These are phyloP conservation scores for Paralvinella palmiformis DNA, from an alignment of 1,140 invertebrate species.

Conservation along the genomic window DNA sequence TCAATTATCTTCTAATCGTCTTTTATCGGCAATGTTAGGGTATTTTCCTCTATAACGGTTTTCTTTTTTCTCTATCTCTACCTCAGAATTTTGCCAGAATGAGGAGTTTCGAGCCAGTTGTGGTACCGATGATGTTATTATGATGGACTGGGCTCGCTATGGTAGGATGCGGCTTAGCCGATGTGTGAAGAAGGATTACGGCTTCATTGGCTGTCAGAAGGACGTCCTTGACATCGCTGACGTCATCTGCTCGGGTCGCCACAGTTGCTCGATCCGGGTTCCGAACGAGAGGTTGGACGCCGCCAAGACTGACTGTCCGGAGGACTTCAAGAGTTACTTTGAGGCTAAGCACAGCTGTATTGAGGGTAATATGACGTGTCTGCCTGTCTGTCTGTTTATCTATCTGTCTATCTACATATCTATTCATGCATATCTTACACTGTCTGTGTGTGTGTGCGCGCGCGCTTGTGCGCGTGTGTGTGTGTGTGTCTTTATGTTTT, in stretches of 20 bases:
- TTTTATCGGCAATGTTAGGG: too few species aligned
- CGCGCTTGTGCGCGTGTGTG: not conserved
- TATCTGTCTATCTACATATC: not conserved
- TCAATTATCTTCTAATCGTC: too few species aligned
- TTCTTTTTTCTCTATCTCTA: too few species aligned
- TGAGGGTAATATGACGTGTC: not conserved
- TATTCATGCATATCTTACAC: not conserved
- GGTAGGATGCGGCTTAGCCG: conserved; percentile 1
- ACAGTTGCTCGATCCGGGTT: conserved; percentile 8
- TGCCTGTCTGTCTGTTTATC: not conserved
- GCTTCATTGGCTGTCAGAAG: conserved; percentile 11
- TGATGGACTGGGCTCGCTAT: conserved; percentile 6
- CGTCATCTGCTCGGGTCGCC: conserved; percentile 7
- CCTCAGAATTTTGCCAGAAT: conserved; percentile 4
- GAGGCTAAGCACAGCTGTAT: conserved; percentile 10
- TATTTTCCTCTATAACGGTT: too few species aligned
- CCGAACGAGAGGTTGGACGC: conserved; percentile 6
- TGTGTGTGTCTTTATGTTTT: not conserved
- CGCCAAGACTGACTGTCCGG: not conserved
- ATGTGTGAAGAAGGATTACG: conserved; percentile 14
- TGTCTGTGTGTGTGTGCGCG: not conserved
- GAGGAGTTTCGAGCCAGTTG: conserved; percentile 6
- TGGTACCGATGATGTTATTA: not conserved
- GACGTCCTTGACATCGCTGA: conserved; percentile 10
- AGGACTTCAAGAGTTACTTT: conserved; percentile 14